These are phyloP conservation scores for Xenus cinereus DNA, from an alignment of 2,113 vertebrate genomes.

Conservation along the genomic window DNA sequence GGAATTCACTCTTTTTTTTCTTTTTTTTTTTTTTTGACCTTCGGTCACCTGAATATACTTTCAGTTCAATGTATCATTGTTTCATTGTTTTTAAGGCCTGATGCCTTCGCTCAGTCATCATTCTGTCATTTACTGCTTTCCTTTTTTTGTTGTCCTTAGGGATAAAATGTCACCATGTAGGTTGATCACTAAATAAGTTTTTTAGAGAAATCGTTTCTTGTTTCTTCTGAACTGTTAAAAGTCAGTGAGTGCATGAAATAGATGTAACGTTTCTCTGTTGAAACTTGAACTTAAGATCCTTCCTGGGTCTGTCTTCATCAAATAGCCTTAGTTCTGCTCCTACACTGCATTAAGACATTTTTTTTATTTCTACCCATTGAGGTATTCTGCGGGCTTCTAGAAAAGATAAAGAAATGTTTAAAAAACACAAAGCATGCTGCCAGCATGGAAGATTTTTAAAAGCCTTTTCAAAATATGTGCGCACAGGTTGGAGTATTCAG, in stretches of 20 bases:
- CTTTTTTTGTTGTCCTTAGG: background rate
- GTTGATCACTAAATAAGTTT: constrained; percentile 12
- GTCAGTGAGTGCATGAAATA: background rate
- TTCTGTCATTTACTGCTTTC: background rate
- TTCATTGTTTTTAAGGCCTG: background rate
- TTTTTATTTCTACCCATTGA: background rate
- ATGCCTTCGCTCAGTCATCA: background rate
- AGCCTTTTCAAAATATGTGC: background rate
- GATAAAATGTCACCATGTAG: background rate
- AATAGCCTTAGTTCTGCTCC: background rate
- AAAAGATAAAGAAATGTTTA: background rate
- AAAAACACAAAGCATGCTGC: background rate
- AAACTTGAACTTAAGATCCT: background rate
- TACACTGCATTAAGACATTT: background rate
- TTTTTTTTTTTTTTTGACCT: background rate
- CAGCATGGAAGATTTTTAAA: background rate
- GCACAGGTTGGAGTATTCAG: background rate
- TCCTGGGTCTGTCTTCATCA: background rate
- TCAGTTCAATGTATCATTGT: background rate
- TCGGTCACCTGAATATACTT: background rate
- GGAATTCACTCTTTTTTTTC: background rate
- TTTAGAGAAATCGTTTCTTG: background rate
- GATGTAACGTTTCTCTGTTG: background rate
- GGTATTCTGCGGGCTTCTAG: background rate
- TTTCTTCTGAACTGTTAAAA: background rate